A percentile compares a stretch with the other conserved stretches of the same genome.
Evolutionary conservation across 2,797 vertebrate species (phyloP).

Genomic region (Gallinago nigripennis): DNA sequence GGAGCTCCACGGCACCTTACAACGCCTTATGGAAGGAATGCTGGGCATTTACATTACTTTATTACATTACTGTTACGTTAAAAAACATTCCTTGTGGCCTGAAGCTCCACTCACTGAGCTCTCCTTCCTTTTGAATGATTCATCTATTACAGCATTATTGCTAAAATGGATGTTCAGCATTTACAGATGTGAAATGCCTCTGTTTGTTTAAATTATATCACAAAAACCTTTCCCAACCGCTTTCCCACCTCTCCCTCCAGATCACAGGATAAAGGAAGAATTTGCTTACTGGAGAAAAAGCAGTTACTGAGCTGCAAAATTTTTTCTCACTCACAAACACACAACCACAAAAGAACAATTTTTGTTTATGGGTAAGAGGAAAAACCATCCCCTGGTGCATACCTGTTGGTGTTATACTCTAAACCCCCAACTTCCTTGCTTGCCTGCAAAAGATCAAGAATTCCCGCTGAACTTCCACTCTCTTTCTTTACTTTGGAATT

Average conservation of each 20-base stretch:
- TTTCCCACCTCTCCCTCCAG: background rate
- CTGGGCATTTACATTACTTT: background rate
- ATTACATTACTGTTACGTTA: background rate
- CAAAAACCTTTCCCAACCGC: background rate
- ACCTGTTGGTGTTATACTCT: slow-evolving; percentile 97
- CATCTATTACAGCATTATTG: background rate
- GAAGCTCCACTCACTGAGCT: background rate
- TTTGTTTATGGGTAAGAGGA: background rate
- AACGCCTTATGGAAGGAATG: background rate
- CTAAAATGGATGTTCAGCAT: background rate
- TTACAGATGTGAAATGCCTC: background rate
- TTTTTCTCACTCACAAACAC: background rate
- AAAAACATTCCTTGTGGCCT: background rate
- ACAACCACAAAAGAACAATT: background rate
- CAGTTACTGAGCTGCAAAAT: background rate
- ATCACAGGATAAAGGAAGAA: background rate
- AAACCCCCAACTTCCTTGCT: slow-evolving; percentile 98
- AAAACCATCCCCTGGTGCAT: slow-evolving; percentile 35
- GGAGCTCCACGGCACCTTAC: background rate
- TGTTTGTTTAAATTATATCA: background rate
- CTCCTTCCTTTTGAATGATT: slow-evolving; percentile 10
- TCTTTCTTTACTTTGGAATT: slow-evolving; percentile 95
- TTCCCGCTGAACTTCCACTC: slow-evolving; percentile 88
- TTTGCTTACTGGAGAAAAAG: background rate
- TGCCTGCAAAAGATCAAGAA: slow-evolving; percentile 95